Evolutionary conservation across 2,888 invertebrate species (phyloP).

Genomic region (Tiliacea aurago): DNA sequence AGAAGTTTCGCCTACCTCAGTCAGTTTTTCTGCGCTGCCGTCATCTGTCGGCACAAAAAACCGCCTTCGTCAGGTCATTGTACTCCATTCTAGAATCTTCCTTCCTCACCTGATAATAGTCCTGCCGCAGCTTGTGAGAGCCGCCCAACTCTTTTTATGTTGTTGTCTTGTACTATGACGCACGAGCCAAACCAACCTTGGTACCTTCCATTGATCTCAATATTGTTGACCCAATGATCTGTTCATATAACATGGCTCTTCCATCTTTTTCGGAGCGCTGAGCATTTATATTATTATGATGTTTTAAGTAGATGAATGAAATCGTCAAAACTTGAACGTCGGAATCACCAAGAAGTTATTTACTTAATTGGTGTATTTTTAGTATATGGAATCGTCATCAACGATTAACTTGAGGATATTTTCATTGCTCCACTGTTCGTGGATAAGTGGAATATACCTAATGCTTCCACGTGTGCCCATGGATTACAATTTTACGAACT

Average conservation of each 20-base stretch:
- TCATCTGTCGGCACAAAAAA: neutral
- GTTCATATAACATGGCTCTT: slow-evolving; percentile 9
- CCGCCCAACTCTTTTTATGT: slow-evolving; percentile 14
- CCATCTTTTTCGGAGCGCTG: neutral
- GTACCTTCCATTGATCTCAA: slow-evolving; percentile 23
- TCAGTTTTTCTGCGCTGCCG: slow-evolving; percentile 25
- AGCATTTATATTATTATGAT: neutral
- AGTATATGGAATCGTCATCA: slow-evolving; percentile 1
- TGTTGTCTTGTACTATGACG: slow-evolving; percentile 22
- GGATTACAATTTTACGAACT: slow-evolving; percentile 11
- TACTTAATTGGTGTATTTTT: slow-evolving; percentile 1
- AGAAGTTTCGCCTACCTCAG: slow-evolving; percentile 3
- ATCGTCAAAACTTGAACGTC: neutral
- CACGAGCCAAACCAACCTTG: slow-evolving; percentile 9
- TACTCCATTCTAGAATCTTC: slow-evolving; percentile 38
- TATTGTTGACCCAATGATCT: slow-evolving; percentile 23
- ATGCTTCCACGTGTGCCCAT: neutral
- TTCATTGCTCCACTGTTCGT: slow-evolving; percentile 17
- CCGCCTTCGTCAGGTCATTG: slow-evolving; percentile 36
- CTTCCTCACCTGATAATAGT: slow-evolving; percentile 15
- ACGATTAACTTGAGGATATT: slow-evolving; percentile 7
- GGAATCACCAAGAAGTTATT: neutral
- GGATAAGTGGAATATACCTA: too few relatives aligned
- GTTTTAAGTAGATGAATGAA: neutral
- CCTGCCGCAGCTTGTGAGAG: slow-evolving; percentile 3